Evolutionary conservation across 1,140 invertebrate genomes (phyloP), one percentile per base, ranked within the genome.

Genomic region (Ericerus pela): DNA sequence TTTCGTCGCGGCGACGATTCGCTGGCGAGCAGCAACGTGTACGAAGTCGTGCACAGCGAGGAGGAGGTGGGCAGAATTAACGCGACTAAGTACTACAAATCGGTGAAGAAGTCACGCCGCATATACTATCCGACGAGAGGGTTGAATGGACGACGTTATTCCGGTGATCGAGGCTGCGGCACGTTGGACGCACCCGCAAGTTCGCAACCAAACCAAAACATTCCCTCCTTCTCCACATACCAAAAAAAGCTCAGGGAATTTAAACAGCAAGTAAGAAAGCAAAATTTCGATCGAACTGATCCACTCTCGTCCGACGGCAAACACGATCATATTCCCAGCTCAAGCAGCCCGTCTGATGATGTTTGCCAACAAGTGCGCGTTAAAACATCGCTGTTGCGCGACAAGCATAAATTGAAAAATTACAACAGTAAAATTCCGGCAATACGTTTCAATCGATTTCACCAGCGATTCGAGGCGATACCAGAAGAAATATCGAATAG

Each of bases 391-490:
- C n/a, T n/a, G n/a, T n/a, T 2, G 3, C 16, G 41, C 16, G 41
- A 47, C 8, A 47, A 47, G 26, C 30, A 33, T 10, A 33, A 33
- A 33, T 16, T 24, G 4, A 47, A n/a, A 47, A 24, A 47, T 5
- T 22, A 22, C 14, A 2, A 24, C 41, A n/a, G n/a, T 8, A 20
- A 61, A 56, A 51, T 47, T 51, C 24, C 51, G 29, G 11, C n/a
- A n/a, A n/a, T n/a, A n/a, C n/a, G 41, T 14, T 24, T 47, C 28
- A 47, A 47, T 10, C 2, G 41, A 36, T 61, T 58, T 29, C 31
- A 47, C 10, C 56, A 60, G 37, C 59, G 54, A 53, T 64, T 64
- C 52, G 63, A 64, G 57, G 62, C 55, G 11, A 64, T 64, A 27
- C 63, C 63, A 4, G 63, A 64, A 16, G 61, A 62, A 28, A 8